phyloP scores from a whole-genome alignment of 1,140 invertebrate genomes.

The Drosophila oshimai region DNA sequence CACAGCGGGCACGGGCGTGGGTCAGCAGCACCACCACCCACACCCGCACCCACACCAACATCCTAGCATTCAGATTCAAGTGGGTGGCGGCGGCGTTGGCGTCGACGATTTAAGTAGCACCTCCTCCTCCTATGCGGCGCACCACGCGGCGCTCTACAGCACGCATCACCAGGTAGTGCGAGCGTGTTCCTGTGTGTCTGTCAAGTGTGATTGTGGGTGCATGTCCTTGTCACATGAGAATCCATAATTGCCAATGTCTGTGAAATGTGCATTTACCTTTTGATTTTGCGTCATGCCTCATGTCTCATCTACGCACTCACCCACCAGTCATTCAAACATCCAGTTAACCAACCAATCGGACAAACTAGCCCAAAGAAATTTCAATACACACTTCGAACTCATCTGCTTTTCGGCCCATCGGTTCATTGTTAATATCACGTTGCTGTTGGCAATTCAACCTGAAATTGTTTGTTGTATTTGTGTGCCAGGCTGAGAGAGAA shows the following conservation, averaged over 20 bases:
- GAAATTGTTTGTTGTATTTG: constrained; percentile 57
- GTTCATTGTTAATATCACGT: constrained; percentile 27
- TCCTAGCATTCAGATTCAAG: constrained; percentile 63
- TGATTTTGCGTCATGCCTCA: constrained; percentile 43
- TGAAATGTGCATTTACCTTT: constrained; percentile 43
- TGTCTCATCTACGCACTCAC: constrained; percentile 16
- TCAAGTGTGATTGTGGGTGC: constrained; percentile 42
- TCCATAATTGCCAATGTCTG: constrained; percentile 21
- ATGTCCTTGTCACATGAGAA: constrained; percentile 32
- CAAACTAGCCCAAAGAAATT: constrained; percentile 21
- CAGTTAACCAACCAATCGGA: constrained; percentile 5
- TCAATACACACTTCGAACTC: constrained; percentile 5
- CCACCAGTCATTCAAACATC: constrained; percentile 14
- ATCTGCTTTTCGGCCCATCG: constrained; percentile 22
- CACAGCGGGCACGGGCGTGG: constrained; percentile 44
- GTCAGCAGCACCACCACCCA: constrained; percentile 37
- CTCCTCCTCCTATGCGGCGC: constrained; percentile 63
- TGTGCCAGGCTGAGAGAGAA: constrained; percentile 53
- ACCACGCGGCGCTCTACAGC: constrained; percentile 72
- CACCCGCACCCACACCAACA: constrained; percentile 45
- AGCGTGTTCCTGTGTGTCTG: constrained; percentile 28
- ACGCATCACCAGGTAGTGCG: constrained; percentile 75
- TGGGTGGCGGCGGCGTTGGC: constrained; percentile 43
- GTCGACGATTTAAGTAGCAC: constrained; percentile 69
- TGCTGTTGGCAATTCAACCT: constrained; percentile 1